Conservation (phyloP, 1,140 invertebrate genomes). For the Musca domestica region DNA sequence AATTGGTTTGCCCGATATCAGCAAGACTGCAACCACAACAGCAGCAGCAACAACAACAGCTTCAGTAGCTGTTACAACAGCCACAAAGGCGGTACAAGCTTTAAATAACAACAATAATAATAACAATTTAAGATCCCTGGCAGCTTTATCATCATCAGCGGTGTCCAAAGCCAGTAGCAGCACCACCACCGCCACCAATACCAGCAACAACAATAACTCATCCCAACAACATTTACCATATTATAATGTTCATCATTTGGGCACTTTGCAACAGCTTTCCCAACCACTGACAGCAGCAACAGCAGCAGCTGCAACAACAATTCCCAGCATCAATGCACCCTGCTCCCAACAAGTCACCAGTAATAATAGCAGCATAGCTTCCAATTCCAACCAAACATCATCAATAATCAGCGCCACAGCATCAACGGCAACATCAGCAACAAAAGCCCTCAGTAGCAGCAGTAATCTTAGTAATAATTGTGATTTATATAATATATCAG, state of each 20-base stretch:
- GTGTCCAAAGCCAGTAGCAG: background rate
- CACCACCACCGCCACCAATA: background rate
- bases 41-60: background rate
- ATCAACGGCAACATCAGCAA: slow-evolving; percentile 23
- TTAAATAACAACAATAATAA: slow-evolving; percentile 54
- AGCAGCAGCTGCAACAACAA: slow-evolving; percentile 18
- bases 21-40: background rate
- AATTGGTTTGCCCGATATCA: background rate
- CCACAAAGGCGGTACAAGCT: slow-evolving; percentile 27
- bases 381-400: background rate
- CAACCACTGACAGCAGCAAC: slow-evolving; percentile 24
- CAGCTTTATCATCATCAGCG: slow-evolving; percentile 1
- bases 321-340: too few species aligned
- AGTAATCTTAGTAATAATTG: slow-evolving; percentile 46
- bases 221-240: slow-evolving; percentile 20
- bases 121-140: slow-evolving; percentile 37
- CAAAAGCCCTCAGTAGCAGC: background rate
- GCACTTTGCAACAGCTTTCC: slow-evolving; percentile 2
- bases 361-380: background rate
- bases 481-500: slow-evolving; percentile 45
- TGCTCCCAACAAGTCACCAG: background rate
- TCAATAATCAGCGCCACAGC: slow-evolving; percentile 11
- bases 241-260: slow-evolving; percentile 14
- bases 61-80: slow-evolving; percentile 29
- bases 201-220: slow-evolving; percentile 16